These are phyloP conservation scores for Chrysaora quinquecirrha DNA, from an alignment of 30 jellyfish, hydroid and myxozoan genomes.

Conservation along the genomic window DNA sequence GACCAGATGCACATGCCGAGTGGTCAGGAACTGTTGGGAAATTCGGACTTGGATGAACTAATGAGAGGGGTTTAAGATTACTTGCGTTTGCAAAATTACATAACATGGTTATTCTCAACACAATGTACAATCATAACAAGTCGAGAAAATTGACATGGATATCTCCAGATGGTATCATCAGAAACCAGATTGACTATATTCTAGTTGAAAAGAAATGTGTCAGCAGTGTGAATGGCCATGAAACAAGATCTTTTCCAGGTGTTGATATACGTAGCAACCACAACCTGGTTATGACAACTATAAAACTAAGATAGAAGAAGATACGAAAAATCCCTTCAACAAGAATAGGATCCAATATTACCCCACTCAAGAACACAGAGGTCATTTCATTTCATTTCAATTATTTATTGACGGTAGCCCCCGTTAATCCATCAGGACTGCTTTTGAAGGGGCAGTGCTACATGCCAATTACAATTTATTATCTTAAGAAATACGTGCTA, in stretches of 20 bases:
- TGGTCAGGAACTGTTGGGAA: conserved; percentile 26
- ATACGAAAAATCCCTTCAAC: neutral
- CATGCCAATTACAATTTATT: too few species aligned
- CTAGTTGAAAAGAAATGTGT: conserved; percentile 4
- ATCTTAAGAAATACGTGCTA: too few species aligned
- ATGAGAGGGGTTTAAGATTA: conserved; percentile 36
- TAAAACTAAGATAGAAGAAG: conserved; percentile 14
- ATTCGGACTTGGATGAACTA: conserved; percentile 38
- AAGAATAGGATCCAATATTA: neutral
- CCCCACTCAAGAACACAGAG: neutral
- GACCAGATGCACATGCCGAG: conserved; percentile 43
- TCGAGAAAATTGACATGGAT: conserved; percentile 42
- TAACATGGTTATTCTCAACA: conserved; percentile 28
- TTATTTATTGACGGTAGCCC: too few species aligned
- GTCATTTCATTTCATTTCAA: too few species aligned
- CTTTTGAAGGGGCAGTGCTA: too few species aligned
- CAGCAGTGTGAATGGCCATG: conserved; percentile 16
- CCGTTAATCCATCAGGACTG: too few species aligned
- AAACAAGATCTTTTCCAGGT: conserved; percentile 21
- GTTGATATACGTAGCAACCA: conserved; percentile 48
- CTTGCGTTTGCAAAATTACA: conserved; percentile 22
- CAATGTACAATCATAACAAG: conserved; percentile 2
- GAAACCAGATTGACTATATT: conserved; percentile 32
- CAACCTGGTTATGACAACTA: conserved; percentile 28
- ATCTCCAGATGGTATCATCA: conserved; percentile 25